Evolutionary conservation across 2,113 vertebrate species (phyloP).

Genomic region (Crypturellus undulatus): DNA sequence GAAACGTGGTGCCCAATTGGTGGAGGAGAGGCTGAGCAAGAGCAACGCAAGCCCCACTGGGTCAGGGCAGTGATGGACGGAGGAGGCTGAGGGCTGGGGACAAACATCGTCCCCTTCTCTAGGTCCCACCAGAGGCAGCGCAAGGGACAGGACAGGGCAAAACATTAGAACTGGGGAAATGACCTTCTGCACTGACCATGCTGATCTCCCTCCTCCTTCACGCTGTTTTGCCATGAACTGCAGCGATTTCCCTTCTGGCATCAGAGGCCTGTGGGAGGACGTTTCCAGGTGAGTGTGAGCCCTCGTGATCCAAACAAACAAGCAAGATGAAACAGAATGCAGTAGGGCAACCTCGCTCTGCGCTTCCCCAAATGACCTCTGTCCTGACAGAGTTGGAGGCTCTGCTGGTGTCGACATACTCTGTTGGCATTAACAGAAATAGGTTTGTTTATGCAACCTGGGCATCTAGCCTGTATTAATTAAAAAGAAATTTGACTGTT

Average conservation of each 20-base stretch:
- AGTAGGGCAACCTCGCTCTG: not conserved
- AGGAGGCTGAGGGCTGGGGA: not conserved
- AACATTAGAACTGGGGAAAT: not conserved
- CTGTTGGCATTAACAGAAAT: not conserved
- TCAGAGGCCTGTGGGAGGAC: too few species aligned
- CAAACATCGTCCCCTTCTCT: too few species aligned
- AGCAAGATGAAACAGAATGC: not conserved
- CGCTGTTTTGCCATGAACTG: not conserved
- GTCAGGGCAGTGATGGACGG: not conserved
- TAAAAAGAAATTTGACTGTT: accelerated
- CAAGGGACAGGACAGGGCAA: not conserved
- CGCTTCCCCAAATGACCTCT: too few species aligned
- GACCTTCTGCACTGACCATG: not conserved
- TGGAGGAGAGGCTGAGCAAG: not conserved
- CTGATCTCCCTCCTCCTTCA: too few species aligned
- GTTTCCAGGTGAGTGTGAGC: not conserved
- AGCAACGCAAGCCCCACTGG: too few species aligned
- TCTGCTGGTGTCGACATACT: not conserved
- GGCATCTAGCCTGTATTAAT: not conserved
- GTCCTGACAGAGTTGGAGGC: not conserved
- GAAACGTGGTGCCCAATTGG: not conserved
- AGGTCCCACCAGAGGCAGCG: too few species aligned
- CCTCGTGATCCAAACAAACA: not conserved
- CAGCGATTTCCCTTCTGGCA: not conserved
- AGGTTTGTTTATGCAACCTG: not conserved